phyloP scores from a whole-genome alignment of 2,113 vertebrate species.

The Macquaria australasica region DNA sequence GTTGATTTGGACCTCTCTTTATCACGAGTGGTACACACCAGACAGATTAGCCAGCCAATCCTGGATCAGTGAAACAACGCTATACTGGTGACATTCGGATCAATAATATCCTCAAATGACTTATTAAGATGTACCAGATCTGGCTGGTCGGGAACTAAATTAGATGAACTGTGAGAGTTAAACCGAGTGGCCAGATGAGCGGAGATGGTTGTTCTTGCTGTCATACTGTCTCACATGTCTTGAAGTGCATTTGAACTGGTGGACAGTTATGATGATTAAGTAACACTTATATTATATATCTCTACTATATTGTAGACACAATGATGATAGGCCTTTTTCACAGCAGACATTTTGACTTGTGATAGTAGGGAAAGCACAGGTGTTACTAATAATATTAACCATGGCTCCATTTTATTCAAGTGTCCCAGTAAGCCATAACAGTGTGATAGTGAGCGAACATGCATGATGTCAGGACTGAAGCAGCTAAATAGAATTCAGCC shows the following conservation, averaged over 20 bases:
- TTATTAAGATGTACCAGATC: conserved; percentile 43
- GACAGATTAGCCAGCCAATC: conserved; percentile 44
- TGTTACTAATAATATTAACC: neutral
- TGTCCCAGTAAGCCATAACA: neutral
- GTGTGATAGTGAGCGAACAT: too few species aligned
- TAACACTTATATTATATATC: neutral
- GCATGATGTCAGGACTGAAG: neutral
- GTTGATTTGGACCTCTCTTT: conserved; percentile 52
- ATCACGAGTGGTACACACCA: conserved; percentile 44
- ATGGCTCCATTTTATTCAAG: neutral
- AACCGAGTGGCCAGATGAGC: conserved; percentile 8
- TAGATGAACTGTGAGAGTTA: conserved; percentile 22
- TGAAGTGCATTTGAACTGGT: neutral
- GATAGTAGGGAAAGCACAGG: neutral
- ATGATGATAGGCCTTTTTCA: neutral
- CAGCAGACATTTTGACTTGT: neutral
- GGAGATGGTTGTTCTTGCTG: neutral
- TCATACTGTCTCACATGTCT: neutral
- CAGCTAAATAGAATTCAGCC: too few species aligned
- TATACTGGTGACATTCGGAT: conserved; percentile 32
- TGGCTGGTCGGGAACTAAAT: conserved; percentile 32
- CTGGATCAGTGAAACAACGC: conserved; percentile 36
- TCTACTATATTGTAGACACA: neutral
- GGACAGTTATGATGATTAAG: neutral
- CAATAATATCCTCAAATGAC: conserved; percentile 43